Percentiles rank a stretch among this genome's conserved stretches.
These are phyloP conservation scores for Opisthograptis luteolata DNA, from an alignment of 2,888 invertebrate genomes.

Conservation along the genomic window DNA sequence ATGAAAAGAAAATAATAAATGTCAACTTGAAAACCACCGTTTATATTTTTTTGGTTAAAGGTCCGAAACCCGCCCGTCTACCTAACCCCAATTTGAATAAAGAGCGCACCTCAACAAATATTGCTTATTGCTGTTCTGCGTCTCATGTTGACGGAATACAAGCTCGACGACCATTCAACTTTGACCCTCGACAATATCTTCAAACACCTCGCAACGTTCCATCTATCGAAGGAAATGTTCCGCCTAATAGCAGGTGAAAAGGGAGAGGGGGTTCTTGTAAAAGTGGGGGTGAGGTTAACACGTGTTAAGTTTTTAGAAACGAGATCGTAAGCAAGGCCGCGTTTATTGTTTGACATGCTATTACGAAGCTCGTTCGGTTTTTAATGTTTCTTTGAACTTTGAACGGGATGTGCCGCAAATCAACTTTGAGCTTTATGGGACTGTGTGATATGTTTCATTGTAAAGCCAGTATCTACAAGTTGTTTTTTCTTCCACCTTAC, in stretches of 20 bases:
- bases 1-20: not conserved
- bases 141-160: slow-evolving; percentile 64
- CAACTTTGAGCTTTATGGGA: not conserved
- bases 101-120: slow-evolving; percentile 68
- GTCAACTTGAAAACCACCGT: no score
- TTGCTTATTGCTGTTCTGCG: slow-evolving; percentile 64
- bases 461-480: no score
- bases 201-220: slow-evolving; percentile 35
- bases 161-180: slow-evolving; percentile 42
- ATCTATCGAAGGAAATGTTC: slow-evolving; percentile 12
- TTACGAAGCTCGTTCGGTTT: slow-evolving; percentile 51
- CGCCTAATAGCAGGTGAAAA: slow-evolving; percentile 37
- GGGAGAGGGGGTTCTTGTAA: slow-evolving; percentile 40
- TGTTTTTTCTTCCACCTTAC: no score
- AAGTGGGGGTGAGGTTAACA: slow-evolving; percentile 53
- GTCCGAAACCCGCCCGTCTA: slow-evolving; percentile 47
- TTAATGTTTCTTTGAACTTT: slow-evolving; percentile 50
- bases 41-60: not conserved
- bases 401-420: slow-evolving; percentile 26
- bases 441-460: not conserved
- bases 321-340: slow-evolving; percentile 57
- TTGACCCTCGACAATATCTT: slow-evolving; percentile 46
- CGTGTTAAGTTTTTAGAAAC: slow-evolving; percentile 70
- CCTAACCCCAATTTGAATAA: slow-evolving; percentile 58
- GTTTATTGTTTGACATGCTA: slow-evolving; percentile 65